Conservation (phyloP, 2,797 vertebrate species). For the Lacerta agilis region DNA sequence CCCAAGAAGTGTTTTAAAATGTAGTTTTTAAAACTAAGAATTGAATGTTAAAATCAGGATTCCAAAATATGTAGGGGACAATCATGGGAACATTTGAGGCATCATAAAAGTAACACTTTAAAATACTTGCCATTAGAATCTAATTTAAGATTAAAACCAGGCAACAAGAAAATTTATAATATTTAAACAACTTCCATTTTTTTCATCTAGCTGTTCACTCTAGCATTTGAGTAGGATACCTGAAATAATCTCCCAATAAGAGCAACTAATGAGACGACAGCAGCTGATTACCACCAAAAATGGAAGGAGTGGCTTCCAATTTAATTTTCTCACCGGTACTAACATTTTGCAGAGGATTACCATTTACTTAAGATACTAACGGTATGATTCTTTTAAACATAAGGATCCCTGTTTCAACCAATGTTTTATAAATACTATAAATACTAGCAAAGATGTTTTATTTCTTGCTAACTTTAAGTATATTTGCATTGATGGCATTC, state of each 20-base stretch:
- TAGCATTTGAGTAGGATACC: no score
- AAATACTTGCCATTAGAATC: not conserved
- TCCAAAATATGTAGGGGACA: not conserved
- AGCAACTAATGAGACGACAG: slow-evolving; percentile 2
- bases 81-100: not conserved
- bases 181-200: not conserved
- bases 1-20: slow-evolving; percentile 17
- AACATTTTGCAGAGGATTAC: slow-evolving; percentile 9
- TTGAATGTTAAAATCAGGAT: not conserved
- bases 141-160: not conserved
- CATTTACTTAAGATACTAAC: no score
- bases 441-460: not conserved
- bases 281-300: slow-evolving; percentile 12
- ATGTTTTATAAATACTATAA: not conserved
- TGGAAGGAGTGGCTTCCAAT: slow-evolving; percentile 20
- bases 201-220: no score
- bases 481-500: not conserved
- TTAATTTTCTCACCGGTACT: slow-evolving; percentile 24
- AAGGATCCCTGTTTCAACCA: slow-evolving; percentile 24
- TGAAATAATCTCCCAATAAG: slow-evolving; percentile 7
- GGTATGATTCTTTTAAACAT: not conserved
- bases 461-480: slow-evolving; percentile 21
- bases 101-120: not conserved
- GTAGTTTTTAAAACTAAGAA: not conserved
- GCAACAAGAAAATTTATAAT: not conserved